Evolutionary conservation across 1,140 invertebrate genomes (phyloP).

Genomic region (Zaprionus inermis): DNA sequence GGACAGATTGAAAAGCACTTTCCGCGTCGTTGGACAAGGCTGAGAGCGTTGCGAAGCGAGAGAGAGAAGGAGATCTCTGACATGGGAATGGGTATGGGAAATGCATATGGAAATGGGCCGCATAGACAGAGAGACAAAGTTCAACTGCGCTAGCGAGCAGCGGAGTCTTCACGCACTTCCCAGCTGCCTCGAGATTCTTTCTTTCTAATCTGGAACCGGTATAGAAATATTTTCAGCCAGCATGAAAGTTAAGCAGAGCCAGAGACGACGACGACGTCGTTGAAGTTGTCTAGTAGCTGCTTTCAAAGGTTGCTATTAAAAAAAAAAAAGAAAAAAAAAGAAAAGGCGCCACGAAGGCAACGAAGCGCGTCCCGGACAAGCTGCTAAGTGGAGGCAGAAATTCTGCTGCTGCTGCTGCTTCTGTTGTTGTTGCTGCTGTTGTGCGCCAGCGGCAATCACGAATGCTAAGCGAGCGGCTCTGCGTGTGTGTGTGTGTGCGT

Average conservation of each 20-base stretch:
- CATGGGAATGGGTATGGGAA: constrained; percentile 2
- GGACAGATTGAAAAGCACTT: constrained; percentile 64
- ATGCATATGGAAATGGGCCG: constrained; percentile 3
- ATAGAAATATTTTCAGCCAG: constrained; percentile 72
- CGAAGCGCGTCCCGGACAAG: constrained; percentile 50
- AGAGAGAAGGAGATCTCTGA: background rate
- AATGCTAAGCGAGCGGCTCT: constrained; percentile 31
- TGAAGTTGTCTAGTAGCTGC: constrained; percentile 52
- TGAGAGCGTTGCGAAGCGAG: constrained; percentile 1
- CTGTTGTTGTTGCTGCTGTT: constrained; percentile 48
- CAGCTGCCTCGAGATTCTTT: constrained; percentile 67
- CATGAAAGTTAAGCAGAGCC: constrained; percentile 69
- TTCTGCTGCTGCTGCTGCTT: constrained; percentile 12
- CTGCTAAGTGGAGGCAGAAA: constrained; percentile 64
- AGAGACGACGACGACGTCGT: constrained; percentile 11
- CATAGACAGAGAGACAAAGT: constrained; percentile 14
- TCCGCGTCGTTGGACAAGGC: constrained; percentile 8
- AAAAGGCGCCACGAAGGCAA: constrained; percentile 78
- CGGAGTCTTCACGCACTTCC: constrained; percentile 33
- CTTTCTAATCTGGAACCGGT: constrained; percentile 80
- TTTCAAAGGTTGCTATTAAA: constrained; percentile 55
- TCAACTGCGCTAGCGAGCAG: constrained; percentile 21
- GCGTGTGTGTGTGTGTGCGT: constrained; percentile 22
- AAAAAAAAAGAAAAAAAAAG: constrained; percentile 37
- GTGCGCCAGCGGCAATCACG: constrained; percentile 60